phyloP scores from a whole-genome alignment of 64 coral and sea anemone genomes.

The Acropora tenuis region DNA sequence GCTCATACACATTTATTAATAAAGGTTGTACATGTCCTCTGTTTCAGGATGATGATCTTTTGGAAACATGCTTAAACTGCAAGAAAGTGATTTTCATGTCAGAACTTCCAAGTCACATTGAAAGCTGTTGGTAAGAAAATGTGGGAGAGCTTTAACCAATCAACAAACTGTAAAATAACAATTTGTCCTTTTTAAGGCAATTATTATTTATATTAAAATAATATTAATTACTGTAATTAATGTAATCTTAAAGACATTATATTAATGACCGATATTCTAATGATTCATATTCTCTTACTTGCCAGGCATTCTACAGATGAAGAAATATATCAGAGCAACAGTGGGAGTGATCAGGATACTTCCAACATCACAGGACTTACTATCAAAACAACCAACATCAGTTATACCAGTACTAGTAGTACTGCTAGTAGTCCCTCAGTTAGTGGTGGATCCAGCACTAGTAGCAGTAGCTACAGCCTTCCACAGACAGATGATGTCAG shows the following conservation, averaged over 20 bases:
- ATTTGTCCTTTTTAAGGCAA: not conserved
- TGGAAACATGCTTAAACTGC: not conserved
- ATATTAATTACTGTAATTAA: not conserved
- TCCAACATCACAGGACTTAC: not conserved
- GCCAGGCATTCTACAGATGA: not conserved
- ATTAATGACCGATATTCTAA: not conserved
- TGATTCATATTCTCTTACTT: no score
- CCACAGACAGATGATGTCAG: slow-evolving; percentile 16
- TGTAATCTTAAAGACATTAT: slow-evolving; percentile 1
- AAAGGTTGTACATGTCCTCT: not conserved
- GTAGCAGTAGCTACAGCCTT: not conserved
- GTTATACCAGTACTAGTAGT: not conserved
- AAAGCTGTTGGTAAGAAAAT: not conserved
- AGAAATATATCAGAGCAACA: not conserved
- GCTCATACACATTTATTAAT: not conserved
- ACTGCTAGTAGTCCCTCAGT: not conserved
- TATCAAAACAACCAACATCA: not conserved
- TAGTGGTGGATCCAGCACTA: not conserved
- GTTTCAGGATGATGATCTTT: slow-evolving; percentile 5
- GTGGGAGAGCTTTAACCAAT: not conserved
- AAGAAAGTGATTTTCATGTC: not conserved
- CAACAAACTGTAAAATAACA: not conserved
- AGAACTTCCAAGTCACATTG: slow-evolving; percentile 3
- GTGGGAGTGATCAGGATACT: not conserved
- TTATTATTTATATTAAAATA: not conserved